Conservation (phyloP, 2,797 vertebrate species). For the Pseudochaenichthys georgianus region DNA sequence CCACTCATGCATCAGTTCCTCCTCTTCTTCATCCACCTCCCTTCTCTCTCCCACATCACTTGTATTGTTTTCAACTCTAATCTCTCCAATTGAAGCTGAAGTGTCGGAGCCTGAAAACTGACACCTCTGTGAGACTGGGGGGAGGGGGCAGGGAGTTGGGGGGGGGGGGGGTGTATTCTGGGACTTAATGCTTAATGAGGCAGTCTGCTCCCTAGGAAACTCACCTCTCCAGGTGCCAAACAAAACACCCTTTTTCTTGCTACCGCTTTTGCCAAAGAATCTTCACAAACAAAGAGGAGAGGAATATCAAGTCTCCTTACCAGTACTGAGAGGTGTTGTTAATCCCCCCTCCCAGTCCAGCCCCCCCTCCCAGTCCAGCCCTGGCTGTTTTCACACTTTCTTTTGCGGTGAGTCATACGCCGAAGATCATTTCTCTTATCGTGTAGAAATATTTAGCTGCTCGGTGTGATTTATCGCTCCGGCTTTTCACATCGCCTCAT, state of each 20-base stretch:
- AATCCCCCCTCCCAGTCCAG: conserved; percentile 10
- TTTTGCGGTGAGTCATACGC: conserved; percentile 42
- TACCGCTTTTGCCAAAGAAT: conserved; percentile 38
- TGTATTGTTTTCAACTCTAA: background rate
- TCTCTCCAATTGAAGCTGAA: conserved; percentile 23
- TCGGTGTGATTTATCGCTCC: conserved; percentile 21
- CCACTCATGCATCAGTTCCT: conserved; percentile 27
- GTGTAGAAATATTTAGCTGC: conserved; percentile 57
- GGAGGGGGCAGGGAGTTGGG: conserved; percentile 12
- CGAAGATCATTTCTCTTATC: conserved; percentile 58
- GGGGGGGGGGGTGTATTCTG: conserved; percentile 25
- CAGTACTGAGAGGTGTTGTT: conserved; percentile 29
- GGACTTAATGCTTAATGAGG: conserved; percentile 72
- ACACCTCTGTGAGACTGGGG: conserved; percentile 74
- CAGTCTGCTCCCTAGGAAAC: conserved; percentile 68
- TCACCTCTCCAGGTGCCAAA: conserved; percentile 75
- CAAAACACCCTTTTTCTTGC: conserved; percentile 51
- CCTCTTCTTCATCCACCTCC: background rate
- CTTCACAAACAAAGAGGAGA: conserved; percentile 39
- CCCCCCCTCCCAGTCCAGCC: background rate
- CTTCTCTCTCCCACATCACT: background rate
- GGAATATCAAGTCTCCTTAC: conserved; percentile 26
- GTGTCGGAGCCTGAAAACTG: conserved; percentile 77
- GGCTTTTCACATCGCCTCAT: conserved; percentile 51
- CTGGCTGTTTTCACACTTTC: conserved; percentile 52